A percentile compares a stretch with the other conserved stretches of the same genome.
Evolutionary conservation across 2,113 vertebrate genomes (phyloP).

Genomic region (Xenopus laevis): DNA sequence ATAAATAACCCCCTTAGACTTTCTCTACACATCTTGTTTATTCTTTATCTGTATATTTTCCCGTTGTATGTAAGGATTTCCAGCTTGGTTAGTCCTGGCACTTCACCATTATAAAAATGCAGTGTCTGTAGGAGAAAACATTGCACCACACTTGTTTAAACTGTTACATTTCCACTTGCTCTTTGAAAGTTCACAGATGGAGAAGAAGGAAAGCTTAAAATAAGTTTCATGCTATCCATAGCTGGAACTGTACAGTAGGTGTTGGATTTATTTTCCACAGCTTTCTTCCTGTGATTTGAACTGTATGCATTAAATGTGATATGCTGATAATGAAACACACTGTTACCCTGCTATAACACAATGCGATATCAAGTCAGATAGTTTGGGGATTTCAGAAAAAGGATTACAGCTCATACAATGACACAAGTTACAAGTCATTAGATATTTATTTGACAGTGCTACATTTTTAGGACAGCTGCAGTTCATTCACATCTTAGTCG

Average conservation of each 20-base stretch:
- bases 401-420: no score
- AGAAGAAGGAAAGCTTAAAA: constrained; percentile 1
- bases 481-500: no score
- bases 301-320: constrained; percentile 9
- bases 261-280: background rate
- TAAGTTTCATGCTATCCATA: background rate
- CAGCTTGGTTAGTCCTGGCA: constrained; percentile 7
- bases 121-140: background rate
- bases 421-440: no score
- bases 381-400: constrained; percentile 11
- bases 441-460: no score
- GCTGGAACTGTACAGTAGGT: background rate
- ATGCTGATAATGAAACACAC: constrained; percentile 5
- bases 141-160: background rate
- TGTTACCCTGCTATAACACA: constrained; percentile 2
- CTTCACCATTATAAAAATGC: background rate
- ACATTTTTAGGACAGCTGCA: no score
- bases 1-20: no score
- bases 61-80: background rate
- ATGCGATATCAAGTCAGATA: constrained; percentile 1
- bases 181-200: constrained; percentile 5
- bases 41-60: no score
- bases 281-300: constrained; percentile 5
- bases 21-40: no score
- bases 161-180: constrained; percentile 16